phyloP scores from a whole-genome alignment of 2,113 vertebrate species.

The Callipepla californica region DNA sequence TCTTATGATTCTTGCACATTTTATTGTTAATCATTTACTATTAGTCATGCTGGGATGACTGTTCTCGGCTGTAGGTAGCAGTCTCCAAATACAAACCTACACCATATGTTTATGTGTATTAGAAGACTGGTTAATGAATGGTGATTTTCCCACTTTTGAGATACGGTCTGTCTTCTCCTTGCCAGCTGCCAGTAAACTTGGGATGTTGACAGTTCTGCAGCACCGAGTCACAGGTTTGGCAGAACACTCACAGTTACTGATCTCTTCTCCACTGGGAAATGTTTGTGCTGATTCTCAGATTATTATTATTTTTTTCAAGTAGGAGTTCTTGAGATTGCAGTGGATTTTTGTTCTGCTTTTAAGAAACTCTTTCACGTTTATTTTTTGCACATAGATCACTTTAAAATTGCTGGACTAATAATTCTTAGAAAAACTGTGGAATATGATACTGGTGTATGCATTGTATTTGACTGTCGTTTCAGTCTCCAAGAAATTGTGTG shows the following conservation, averaged over 20 bases:
- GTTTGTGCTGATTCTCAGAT: constrained; percentile 9
- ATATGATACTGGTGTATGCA: constrained; percentile 13
- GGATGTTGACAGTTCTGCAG: background rate
- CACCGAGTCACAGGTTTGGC: constrained; percentile 2
- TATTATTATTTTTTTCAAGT: background rate
- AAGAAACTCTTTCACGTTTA: constrained; percentile 11
- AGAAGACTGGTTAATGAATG: constrained; percentile 5
- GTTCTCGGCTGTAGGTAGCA: constrained; percentile 42
- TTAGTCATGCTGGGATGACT: constrained; percentile 41
- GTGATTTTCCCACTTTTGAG: constrained; percentile 23
- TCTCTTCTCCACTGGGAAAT: constrained; percentile 40
- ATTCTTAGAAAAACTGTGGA: constrained; percentile 63
- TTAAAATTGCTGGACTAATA: constrained; percentile 68
- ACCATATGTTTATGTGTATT: background rate
- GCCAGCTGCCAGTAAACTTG: background rate
- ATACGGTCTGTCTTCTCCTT: background rate
- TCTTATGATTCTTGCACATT: constrained; percentile 26
- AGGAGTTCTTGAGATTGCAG: constrained; percentile 20
- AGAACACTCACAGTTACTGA: constrained; percentile 14
- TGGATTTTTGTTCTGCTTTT: background rate
- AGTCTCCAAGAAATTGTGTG: constrained; percentile 9
- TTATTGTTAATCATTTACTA: constrained; percentile 46
- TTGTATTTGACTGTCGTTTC: constrained; percentile 52
- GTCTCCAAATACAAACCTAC: constrained; percentile 33
- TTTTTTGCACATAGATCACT: constrained; percentile 71